Percentiles rank a stretch among this genome's conserved stretches.
Evolutionary conservation across 2,888 invertebrate genomes (phyloP).

Genomic region (Meliscaeva auricollis): DNA sequence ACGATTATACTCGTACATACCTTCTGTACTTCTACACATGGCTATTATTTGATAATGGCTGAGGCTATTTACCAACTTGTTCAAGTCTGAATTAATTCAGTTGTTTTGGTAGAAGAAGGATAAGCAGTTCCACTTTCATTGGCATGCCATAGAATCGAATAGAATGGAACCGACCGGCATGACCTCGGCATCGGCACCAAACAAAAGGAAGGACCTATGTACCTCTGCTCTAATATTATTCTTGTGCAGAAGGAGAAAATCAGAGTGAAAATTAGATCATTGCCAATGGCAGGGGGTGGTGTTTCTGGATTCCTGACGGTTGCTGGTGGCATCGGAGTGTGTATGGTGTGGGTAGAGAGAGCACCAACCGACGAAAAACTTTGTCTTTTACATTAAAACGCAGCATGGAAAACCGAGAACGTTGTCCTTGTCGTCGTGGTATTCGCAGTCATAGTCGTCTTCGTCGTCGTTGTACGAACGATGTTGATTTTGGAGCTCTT

Average conservation of each 20-base stretch:
- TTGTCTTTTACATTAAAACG: constrained; percentile 61
- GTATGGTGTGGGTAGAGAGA: background rate
- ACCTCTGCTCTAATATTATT: constrained; percentile 6
- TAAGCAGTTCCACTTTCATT: constrained; percentile 29
- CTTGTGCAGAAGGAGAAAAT: constrained; percentile 24
- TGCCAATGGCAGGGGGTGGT: constrained; percentile 47
- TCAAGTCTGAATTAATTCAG: constrained; percentile 65
- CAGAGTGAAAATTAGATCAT: constrained; percentile 42
- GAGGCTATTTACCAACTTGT: constrained; percentile 64
- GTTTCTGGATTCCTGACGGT: constrained; percentile 1
- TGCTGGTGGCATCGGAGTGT: background rate
- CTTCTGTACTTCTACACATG: constrained; percentile 28
- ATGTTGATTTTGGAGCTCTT: constrained; percentile 64
- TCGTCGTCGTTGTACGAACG: constrained; percentile 3
- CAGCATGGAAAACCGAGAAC: constrained; percentile 30
- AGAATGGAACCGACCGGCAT: constrained; percentile 2
- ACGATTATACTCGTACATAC: background rate
- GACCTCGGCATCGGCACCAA: background rate
- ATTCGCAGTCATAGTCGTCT: background rate
- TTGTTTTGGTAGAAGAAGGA: constrained; percentile 48
- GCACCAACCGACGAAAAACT: constrained; percentile 38
- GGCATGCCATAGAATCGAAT: constrained; percentile 19
- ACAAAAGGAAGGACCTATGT: constrained; percentile 25
- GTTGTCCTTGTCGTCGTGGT: constrained; percentile 2
- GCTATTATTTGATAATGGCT: constrained; percentile 57